phyloP scores from a whole-genome alignment of 2,113 vertebrate genomes.

The Tringa solitaria region DNA sequence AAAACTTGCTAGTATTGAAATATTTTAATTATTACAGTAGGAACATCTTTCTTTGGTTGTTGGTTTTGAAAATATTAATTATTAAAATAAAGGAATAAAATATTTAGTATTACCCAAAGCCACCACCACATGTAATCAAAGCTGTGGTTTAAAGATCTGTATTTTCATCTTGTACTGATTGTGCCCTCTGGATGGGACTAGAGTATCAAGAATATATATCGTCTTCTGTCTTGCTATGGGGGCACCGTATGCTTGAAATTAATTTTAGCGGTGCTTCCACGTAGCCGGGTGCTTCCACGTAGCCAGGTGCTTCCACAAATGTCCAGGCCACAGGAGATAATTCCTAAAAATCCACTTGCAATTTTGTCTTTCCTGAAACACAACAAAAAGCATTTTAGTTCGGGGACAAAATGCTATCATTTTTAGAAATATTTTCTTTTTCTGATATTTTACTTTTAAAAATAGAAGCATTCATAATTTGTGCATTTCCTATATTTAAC shows the following conservation, averaged over 20 bases:
- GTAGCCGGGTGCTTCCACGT: background rate
- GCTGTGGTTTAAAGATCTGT: background rate
- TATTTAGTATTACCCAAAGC: background rate
- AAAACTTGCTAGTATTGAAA: background rate
- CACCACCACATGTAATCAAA: background rate
- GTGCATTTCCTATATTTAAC: background rate
- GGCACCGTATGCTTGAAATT: background rate
- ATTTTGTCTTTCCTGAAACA: background rate
- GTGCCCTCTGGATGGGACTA: background rate
- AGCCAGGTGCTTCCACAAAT: background rate
- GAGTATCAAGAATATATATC: background rate
- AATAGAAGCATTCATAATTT: background rate
- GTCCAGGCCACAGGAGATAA: background rate
- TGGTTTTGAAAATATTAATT: background rate
- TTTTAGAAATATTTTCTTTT: background rate
- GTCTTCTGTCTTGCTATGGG: background rate
- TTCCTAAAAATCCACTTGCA: background rate
- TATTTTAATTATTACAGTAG: background rate
- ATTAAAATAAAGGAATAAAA: background rate
- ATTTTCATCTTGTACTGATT: background rate
- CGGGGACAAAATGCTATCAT: background rate
- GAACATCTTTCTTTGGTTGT: background rate
- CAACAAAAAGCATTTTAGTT: background rate
- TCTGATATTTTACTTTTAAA: background rate
- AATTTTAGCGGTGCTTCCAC: background rate